Base-by-base conservation (phyloP, 2,888 invertebrate species). In the Argyra leucocephala region DNA sequence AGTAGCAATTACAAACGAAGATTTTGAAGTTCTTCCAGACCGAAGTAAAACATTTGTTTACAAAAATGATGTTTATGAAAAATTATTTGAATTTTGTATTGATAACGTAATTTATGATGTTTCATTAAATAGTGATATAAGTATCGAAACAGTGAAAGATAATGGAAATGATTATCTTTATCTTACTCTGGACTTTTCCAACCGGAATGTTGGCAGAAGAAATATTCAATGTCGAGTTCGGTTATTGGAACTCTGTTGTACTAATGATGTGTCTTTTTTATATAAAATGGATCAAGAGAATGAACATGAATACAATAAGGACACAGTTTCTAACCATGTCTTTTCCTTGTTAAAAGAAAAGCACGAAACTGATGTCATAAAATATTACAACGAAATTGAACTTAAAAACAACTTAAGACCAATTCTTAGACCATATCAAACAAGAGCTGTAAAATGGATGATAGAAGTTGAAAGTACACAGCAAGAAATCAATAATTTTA, bases 401-500 rank as follows among this genome's bases (percentile, higher is more conserved):
- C 18, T 48, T 2, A 48, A 83, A 65, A 62, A 71, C 1, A 69
- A 72, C 67, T 75, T 80, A 21, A 70, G 68, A 5, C 87, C 88
- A 0, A 74, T 69, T 57, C 76, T 90, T 18, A 77, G 89, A 64
- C 81, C 81, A 2, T 90, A 89, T 74, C 90, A 90, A 75, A 74
- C 78, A 67, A 76, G 82, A 62, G 87, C 88, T 26, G 86, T 90
- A 0, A 73, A 76, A 57, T 90, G 90, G 90, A 87, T 90, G 85
- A 70, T 89, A 1, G 70, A 78, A 12, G 81, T 83, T 64, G 90
- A 90, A 76, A 22, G 67, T 57, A 15, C 61, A 0, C 65, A 68
- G 15, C 59, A 65, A 6, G 62, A 72, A 36, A 63, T 71, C 3
- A 68, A 66, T 59, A 73, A 72, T 18, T 76, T 71, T 64, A 69